Evolutionary conservation across 2,888 invertebrate species (phyloP).

Genomic region (Nipponacmea schrenckii): DNA sequence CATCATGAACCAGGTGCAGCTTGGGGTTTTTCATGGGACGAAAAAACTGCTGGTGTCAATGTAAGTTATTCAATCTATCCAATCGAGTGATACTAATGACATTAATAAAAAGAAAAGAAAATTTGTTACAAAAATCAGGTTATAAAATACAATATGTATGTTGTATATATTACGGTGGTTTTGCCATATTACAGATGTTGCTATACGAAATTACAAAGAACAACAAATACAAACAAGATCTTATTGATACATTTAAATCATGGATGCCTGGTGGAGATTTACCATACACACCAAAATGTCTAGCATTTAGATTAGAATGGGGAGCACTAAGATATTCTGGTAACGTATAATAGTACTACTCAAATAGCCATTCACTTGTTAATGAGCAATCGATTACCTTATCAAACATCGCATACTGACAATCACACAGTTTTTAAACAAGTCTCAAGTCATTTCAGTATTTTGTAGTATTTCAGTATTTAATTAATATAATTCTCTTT

Average conservation of each 20-base stretch:
- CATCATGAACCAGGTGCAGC: constrained; percentile 38
- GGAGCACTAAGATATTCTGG: constrained; percentile 54
- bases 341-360: background rate
- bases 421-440: too few species aligned
- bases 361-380: background rate
- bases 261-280: constrained; percentile 57
- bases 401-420: too few species aligned
- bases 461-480: too few species aligned
- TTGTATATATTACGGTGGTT: background rate
- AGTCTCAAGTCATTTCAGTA: too few species aligned
- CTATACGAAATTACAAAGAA: constrained; percentile 47
- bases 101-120: too few species aligned
- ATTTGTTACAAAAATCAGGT: too few species aligned
- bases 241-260: constrained; percentile 43
- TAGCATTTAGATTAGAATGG: constrained; percentile 57
- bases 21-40: constrained; percentile 59
- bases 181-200: constrained; percentile 32
- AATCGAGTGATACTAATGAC: too few species aligned
- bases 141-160: too few species aligned
- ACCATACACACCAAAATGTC: constrained; percentile 54
- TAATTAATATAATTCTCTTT: too few species aligned
- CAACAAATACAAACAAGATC: constrained; percentile 44
- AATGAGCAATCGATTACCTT: too few species aligned
- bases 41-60: constrained; percentile 45
- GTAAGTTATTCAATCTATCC: constrained; percentile 19